These are phyloP conservation scores for Philopedon plagiatum DNA, from an alignment of 2,888 invertebrate species.

Conservation along the genomic window DNA sequence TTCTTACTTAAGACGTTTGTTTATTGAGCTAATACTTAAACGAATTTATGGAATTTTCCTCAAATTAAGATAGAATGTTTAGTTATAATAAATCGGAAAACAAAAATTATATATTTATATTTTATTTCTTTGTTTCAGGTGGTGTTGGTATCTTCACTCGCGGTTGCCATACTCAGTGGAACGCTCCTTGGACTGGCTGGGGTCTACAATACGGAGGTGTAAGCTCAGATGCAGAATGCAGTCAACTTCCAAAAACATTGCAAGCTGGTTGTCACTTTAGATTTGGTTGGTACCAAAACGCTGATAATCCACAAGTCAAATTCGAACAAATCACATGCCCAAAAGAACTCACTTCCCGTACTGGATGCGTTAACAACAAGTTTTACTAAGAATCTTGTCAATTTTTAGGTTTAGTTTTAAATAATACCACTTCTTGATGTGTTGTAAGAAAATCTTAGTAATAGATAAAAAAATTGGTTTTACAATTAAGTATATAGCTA, in stretches of 20 bases:
- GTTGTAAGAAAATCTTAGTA: no score
- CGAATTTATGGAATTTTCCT: no score
- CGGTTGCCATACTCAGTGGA: conserved; percentile 53
- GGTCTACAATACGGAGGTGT: conserved; percentile 54
- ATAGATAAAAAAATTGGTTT: no score
- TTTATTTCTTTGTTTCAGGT: no score
- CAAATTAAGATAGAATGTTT: no score
- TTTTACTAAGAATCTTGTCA: conserved; percentile 3
- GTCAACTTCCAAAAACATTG: conserved; percentile 46
- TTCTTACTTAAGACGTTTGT: no score
- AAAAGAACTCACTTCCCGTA: conserved; percentile 41
- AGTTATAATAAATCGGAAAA: no score
- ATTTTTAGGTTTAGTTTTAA: no score
- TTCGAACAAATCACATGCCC: conserved; percentile 52
- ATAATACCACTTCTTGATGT: no score
- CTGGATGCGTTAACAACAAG: conserved; percentile 38
- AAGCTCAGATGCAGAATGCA: conserved; percentile 45
- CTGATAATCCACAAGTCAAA: conserved; percentile 49
- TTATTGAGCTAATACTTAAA: no score
- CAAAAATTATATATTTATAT: no score
- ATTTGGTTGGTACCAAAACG: conserved; percentile 52
- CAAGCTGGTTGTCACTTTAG: conserved; percentile 52
- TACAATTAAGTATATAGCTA: no score
- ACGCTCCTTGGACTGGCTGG: conserved; percentile 51
- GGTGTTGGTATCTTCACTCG: conserved; percentile 53